These are phyloP conservation scores for Stenotaenia linearis DNA, from an alignment of 2,888 invertebrate species.

Conservation along the genomic window DNA sequence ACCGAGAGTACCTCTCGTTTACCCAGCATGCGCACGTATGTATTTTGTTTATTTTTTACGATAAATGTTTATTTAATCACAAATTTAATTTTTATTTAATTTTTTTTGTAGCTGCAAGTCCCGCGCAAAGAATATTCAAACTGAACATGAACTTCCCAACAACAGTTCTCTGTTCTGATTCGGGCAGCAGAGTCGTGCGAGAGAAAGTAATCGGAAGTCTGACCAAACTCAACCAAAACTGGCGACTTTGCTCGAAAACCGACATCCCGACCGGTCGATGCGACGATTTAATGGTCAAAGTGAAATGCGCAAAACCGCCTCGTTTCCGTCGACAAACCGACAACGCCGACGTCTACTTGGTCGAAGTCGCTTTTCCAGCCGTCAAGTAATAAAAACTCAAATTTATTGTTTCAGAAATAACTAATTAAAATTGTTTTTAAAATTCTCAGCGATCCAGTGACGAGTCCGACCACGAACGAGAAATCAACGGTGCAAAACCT, in stretches of 20 bases:
- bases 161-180: slow-evolving; percentile 91
- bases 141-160: slow-evolving; percentile 92
- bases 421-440: neutral
- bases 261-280: slow-evolving; percentile 69
- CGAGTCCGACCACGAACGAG: slow-evolving; percentile 79
- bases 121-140: slow-evolving; percentile 91
- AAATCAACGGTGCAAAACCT: slow-evolving; percentile 68
- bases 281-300: slow-evolving; percentile 67
- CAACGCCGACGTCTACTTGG: slow-evolving; percentile 67
- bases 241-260: slow-evolving; percentile 93
- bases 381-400: slow-evolving; percentile 63
- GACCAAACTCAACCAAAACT: slow-evolving; percentile 84
- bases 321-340: slow-evolving; percentile 61
- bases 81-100: neutral
- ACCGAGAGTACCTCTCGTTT: slow-evolving; percentile 72
- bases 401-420: slow-evolving; percentile 24
- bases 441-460: slow-evolving; percentile 71
- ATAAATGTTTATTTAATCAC: neutral
- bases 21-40: slow-evolving; percentile 85
- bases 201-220: slow-evolving; percentile 85
- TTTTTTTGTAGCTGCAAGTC: slow-evolving; percentile 62
- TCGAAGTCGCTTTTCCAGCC: slow-evolving; percentile 74
- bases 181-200: slow-evolving; percentile 83
- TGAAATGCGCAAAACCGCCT: slow-evolving; percentile 50
- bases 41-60: slow-evolving; percentile 33